phyloP scores from a whole-genome alignment of 1,140 invertebrate genomes.

The Neotoxoptera formosana region DNA sequence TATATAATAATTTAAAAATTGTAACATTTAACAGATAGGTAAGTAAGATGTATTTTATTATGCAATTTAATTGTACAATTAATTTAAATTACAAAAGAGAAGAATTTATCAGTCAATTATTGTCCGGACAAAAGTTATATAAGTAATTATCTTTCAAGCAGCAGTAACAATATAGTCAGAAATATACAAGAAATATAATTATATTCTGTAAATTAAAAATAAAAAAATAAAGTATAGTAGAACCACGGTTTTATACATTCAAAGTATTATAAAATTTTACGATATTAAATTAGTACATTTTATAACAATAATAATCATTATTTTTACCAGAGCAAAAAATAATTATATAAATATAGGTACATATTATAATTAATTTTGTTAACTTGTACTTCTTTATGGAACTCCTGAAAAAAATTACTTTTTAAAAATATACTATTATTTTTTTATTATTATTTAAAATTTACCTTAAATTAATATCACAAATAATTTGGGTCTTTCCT shows the following conservation, averaged over 20 bases:
- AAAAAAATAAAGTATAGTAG: background rate
- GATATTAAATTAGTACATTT: background rate
- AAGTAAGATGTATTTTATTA: background rate
- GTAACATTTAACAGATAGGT: background rate
- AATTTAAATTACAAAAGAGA: background rate
- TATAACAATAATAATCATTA: background rate
- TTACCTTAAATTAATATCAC: conserved; percentile 52
- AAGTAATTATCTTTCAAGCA: background rate
- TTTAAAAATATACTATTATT: too few species aligned
- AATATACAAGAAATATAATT: background rate
- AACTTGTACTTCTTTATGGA: background rate
- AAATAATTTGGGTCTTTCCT: conserved; percentile 24
- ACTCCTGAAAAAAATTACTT: background rate
- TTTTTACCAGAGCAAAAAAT: background rate
- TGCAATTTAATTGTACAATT: background rate
- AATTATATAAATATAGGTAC: background rate
- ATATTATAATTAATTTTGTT: background rate
- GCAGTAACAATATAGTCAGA: background rate
- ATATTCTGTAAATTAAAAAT: background rate
- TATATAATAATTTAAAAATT: background rate
- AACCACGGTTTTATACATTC: background rate
- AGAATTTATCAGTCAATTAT: conserved; percentile 25
- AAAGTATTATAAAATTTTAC: background rate
- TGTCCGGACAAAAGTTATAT: background rate
- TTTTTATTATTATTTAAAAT: background rate